These are phyloP conservation scores for Pycnonotus jocosus DNA, from an alignment of 2,113 vertebrate species.

Conservation along the genomic window DNA sequence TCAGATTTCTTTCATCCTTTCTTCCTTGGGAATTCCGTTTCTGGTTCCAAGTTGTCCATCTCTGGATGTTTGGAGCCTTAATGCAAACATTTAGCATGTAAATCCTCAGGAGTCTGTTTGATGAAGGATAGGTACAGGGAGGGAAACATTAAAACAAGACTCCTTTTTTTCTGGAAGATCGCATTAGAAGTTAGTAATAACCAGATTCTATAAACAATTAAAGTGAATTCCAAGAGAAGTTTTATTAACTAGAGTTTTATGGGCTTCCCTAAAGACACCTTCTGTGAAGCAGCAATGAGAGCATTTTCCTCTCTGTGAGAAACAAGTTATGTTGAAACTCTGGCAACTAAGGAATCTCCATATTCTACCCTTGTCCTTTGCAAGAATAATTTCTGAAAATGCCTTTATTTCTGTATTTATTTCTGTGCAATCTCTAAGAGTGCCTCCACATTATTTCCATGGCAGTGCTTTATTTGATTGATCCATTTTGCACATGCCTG, in stretches of 20 bases:
- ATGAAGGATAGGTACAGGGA: not conserved
- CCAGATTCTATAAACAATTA: not conserved
- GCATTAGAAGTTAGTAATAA: not conserved
- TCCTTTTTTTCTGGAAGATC: not conserved
- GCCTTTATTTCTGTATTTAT: not conserved
- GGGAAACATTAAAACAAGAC: not conserved
- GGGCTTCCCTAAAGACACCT: not conserved
- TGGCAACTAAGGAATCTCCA: not conserved
- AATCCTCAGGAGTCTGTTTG: not conserved
- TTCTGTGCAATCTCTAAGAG: not conserved
- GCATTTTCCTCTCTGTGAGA: not conserved
- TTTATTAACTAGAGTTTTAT: not conserved
- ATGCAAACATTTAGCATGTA: not conserved
- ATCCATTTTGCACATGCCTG: not conserved
- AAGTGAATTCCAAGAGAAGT: not conserved
- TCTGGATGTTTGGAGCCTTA: not conserved
- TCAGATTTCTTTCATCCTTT: not conserved
- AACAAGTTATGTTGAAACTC: not conserved
- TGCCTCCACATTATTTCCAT: not conserved
- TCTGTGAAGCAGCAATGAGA: not conserved
- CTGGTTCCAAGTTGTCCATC: not conserved
- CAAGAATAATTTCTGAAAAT: not conserved
- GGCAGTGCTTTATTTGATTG: not conserved
- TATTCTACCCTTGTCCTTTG: not conserved
- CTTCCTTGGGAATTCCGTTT: not conserved